These are phyloP conservation scores for Acromyrmex charruanus DNA, from an alignment of 1,140 invertebrate genomes.

Conservation along the genomic window DNA sequence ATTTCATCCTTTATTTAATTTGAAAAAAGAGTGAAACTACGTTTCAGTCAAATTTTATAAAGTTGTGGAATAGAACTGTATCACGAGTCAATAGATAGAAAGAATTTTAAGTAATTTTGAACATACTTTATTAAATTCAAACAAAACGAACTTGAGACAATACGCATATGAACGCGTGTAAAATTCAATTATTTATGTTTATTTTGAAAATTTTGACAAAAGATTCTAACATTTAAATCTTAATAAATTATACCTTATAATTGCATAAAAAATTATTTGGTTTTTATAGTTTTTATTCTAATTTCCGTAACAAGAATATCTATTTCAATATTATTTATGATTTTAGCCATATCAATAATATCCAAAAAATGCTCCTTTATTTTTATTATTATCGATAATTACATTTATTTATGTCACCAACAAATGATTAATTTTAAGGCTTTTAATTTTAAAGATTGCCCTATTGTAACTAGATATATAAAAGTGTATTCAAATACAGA, in stretches of 20 bases:
- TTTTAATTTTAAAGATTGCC: not conserved
- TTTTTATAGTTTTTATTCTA: not conserved
- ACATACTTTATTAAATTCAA: not conserved
- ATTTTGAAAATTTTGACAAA: not conserved
- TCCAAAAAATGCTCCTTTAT: not conserved
- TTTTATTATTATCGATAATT: not conserved
- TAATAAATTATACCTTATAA: not conserved
- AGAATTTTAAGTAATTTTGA: not conserved
- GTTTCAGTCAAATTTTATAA: constrained; percentile 1
- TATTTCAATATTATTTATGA: not conserved
- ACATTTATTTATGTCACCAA: not conserved
- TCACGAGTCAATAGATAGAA: not conserved
- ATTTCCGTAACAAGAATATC: not conserved
- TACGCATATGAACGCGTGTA: not conserved
- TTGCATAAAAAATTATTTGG: not conserved
- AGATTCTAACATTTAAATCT: constrained; percentile 3
- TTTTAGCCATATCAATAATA: not conserved
- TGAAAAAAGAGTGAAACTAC: not conserved
- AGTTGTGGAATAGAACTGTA: not conserved
- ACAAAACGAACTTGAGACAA: not conserved
- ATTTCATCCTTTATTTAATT: not conserved
- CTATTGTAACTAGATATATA: not conserved
- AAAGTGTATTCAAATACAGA: not conserved
- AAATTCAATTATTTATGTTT: not conserved
- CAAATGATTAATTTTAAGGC: not conserved